Conservation (phyloP, 2,113 vertebrate genomes). For the Cacatua alba region DNA sequence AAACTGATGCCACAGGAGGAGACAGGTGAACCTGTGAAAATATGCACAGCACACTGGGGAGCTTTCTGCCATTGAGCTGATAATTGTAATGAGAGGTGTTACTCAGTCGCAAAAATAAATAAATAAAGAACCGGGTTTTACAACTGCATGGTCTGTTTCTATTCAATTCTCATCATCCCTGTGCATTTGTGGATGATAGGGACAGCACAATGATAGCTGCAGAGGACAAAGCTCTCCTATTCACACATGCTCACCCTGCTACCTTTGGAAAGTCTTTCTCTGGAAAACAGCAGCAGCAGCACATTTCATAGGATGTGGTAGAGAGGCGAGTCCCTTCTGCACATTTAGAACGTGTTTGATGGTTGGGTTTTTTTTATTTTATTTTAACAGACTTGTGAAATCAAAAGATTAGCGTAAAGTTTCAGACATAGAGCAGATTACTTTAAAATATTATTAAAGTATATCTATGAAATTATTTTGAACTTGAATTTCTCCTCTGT, state of each 20-base stretch:
- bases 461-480: neutral
- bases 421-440: neutral
- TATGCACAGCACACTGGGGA: conserved; percentile 41
- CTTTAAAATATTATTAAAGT: neutral
- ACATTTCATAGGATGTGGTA: neutral
- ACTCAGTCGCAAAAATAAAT: conserved; percentile 52
- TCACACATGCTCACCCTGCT: conserved; percentile 21
- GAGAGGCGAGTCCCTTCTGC: neutral
- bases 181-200: conserved; percentile 30
- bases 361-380: conserved; percentile 11
- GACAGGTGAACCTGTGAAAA: conserved; percentile 69
- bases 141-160: conserved; percentile 41
- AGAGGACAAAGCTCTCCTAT: conserved; percentile 63
- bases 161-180: conserved; percentile 53
- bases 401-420: neutral
- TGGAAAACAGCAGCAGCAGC: conserved; percentile 10
- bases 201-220: conserved; percentile 28
- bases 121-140: conserved; percentile 54
- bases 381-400: neutral
- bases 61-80: conserved; percentile 55
- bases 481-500: neutral
- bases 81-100: conserved; percentile 74
- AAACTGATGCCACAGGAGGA: conserved; percentile 61
- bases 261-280: conserved; percentile 20
- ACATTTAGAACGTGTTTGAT: neutral